Percentiles rank a stretch among this genome's conserved stretches.
Conservation (phyloP, 2,113 vertebrate genomes). For the Canis aureus region DNA sequence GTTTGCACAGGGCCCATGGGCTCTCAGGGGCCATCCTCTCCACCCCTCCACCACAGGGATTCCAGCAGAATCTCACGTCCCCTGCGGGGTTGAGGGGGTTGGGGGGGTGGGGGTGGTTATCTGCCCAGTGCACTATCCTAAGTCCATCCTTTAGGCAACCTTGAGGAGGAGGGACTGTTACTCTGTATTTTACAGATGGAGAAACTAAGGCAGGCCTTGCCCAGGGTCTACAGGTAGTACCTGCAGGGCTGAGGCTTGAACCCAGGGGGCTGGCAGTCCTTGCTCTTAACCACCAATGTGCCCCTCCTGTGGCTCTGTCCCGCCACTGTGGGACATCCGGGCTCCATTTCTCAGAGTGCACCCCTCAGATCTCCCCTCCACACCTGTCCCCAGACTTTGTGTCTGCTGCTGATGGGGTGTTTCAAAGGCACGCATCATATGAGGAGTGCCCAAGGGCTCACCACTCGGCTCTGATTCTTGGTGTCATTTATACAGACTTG, state of each 20-base stretch:
- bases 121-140: neutral
- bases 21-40: neutral
- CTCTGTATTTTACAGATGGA: neutral
- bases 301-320: neutral
- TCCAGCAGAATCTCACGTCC: neutral
- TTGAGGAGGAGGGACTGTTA: neutral
- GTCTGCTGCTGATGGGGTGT: too few relatives aligned
- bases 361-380: neutral
- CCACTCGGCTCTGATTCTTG: neutral
- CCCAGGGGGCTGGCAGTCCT: neutral
- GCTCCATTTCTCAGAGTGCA: neutral
- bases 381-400: neutral
- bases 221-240: neutral
- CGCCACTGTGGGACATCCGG: neutral
- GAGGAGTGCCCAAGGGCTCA: neutral
- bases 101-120: neutral
- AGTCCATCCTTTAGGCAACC: neutral
- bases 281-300: neutral
- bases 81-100: neutral
- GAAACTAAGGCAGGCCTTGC: neutral
- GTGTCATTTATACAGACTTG: neutral
- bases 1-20: neutral
- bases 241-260: neutral
- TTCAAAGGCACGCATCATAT: neutral
- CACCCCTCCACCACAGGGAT: neutral